phyloP scores from a whole-genome alignment of 2,113 vertebrate genomes.

The Cyprinodon tularosa region DNA sequence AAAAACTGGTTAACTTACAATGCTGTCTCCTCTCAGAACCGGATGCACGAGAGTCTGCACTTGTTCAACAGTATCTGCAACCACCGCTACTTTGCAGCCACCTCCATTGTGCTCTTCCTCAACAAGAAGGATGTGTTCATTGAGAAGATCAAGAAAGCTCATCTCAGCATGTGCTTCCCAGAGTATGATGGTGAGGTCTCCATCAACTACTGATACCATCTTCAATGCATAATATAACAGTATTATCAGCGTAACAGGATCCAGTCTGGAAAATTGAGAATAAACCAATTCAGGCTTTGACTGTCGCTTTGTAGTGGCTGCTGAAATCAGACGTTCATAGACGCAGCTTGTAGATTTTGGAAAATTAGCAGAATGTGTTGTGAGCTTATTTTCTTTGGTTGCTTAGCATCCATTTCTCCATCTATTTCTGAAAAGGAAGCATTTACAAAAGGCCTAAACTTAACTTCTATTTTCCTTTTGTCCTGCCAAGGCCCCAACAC shows the following conservation, averaged over 20 bases:
- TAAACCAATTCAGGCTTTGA: no score
- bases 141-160: constrained; percentile 98
- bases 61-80: constrained; percentile 99
- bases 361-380: background rate
- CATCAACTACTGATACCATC: background rate
- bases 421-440: background rate
- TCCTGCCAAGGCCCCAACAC: constrained; percentile 88
- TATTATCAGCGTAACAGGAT: background rate
- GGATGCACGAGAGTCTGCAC: constrained; percentile 99
- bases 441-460: background rate
- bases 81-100: constrained; percentile 94
- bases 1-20: background rate
- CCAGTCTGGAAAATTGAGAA: background rate
- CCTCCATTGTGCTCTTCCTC: constrained; percentile 97
- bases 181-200: constrained; percentile 89
- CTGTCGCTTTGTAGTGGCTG: no score
- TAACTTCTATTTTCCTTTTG: background rate
- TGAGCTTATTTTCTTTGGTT: background rate
- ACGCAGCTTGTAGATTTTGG: no score
- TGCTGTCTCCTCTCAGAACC: constrained; percentile 81
- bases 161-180: constrained; percentile 97
- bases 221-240: background rate
- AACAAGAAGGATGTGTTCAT: constrained; percentile 98
- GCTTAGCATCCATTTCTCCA: background rate
- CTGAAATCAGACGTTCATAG: no score